A percentile compares a stretch with the other conserved stretches of the same genome.
phyloP scores from a whole-genome alignment of 1,140 invertebrate species.

The Drosophila carrolli region DNA sequence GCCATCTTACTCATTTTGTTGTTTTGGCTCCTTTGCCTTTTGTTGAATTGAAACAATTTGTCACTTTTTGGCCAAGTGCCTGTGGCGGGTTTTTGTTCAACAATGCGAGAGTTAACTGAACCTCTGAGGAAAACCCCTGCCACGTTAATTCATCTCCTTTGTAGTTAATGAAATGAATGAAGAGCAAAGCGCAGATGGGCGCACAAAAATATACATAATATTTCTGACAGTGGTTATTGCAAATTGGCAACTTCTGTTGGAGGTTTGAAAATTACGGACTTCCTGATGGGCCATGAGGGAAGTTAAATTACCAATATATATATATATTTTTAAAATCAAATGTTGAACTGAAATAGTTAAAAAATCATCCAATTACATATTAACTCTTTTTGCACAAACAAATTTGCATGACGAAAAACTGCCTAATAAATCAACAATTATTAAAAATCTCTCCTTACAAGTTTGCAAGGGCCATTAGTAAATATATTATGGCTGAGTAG shows the following conservation, averaged over 20 bases:
- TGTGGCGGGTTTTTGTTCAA: constrained; percentile 52
- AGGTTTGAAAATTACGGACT: constrained; percentile 1
- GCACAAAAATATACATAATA: constrained; percentile 53
- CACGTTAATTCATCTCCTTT: constrained; percentile 24
- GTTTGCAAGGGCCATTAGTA: neutral
- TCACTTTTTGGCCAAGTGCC: constrained; percentile 76
- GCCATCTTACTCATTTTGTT: constrained; percentile 35
- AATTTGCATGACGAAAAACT: too few relatives aligned
- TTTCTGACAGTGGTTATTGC: constrained; percentile 55
- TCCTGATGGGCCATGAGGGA: constrained; percentile 15
- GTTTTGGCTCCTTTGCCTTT: constrained; percentile 55
- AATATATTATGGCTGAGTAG: neutral
- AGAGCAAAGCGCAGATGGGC: constrained; percentile 55
- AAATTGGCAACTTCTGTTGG: constrained; percentile 36
- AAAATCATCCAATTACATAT: too few relatives aligned
- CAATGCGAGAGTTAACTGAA: constrained; percentile 15
- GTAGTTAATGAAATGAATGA: constrained; percentile 77
- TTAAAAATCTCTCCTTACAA: neutral
- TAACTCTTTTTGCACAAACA: too few relatives aligned
- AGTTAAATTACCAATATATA: constrained; percentile 4
- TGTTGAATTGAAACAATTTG: constrained; percentile 82
- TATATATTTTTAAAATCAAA: too few relatives aligned
- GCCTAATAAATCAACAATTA: too few relatives aligned
- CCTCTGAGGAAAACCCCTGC: neutral
- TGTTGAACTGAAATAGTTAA: too few relatives aligned